These are phyloP conservation scores for Micronycteris hirsuta DNA, from an alignment of 2,113 vertebrate genomes.

Conservation along the genomic window DNA sequence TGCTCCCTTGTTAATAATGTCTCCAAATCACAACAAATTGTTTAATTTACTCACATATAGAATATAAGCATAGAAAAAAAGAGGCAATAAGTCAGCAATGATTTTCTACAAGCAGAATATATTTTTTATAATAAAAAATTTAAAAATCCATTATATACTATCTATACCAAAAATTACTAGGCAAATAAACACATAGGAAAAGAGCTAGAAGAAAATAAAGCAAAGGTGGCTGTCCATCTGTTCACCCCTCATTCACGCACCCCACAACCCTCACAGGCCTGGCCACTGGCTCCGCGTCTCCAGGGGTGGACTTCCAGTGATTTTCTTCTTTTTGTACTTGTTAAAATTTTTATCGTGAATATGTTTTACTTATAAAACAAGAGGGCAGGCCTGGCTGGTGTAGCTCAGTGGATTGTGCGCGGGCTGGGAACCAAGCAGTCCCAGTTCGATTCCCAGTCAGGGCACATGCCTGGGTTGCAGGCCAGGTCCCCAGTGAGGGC, in stretches of 20 bases:
- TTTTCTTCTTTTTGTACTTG: no score
- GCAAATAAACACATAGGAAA: neutral
- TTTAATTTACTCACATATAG: neutral
- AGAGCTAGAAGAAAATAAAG: neutral
- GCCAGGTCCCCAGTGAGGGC: no score
- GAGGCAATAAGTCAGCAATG: neutral
- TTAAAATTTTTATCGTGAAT: no score
- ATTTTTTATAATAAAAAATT: neutral
- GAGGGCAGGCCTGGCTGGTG: no score
- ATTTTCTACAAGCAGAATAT: neutral
- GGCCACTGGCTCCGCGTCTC: neutral
- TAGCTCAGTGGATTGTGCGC: no score
- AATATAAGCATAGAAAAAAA: neutral
- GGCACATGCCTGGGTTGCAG: no score
- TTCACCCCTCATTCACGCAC: no score
- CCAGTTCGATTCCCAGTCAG: no score
- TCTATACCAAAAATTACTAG: neutral
- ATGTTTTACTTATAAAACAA: no score
- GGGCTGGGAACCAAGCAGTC: no score
- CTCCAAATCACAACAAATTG: neutral
- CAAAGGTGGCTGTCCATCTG: neutral
- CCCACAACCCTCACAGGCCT: neutral
- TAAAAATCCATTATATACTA: neutral
- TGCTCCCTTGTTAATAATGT: conserved; percentile 1
- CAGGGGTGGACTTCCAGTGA: neutral